Conservation (phyloP, 2,797 vertebrate genomes). For the Tragelaphus eurycerus region DNA sequence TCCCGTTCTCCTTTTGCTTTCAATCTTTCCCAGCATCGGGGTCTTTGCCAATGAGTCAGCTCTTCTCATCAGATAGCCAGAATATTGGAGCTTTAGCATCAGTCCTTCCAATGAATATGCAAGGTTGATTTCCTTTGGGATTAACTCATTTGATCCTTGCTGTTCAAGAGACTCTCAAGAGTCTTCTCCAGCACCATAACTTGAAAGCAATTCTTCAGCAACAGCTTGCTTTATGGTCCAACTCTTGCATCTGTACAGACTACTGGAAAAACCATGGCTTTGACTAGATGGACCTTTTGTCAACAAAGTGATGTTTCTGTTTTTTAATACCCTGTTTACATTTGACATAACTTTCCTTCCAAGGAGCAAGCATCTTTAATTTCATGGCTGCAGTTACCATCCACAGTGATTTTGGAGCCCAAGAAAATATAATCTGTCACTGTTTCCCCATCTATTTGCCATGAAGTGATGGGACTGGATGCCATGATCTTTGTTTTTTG, state of each 20-base stretch:
- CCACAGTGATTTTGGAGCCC: neutral
- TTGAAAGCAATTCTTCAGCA: neutral
- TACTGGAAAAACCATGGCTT: neutral
- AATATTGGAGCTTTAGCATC: neutral
- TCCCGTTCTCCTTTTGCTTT: neutral
- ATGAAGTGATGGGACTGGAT: neutral
- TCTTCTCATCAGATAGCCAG: neutral
- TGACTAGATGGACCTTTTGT: neutral
- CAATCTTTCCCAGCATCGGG: neutral
- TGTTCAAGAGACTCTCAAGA: neutral
- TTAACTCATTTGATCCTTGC: neutral
- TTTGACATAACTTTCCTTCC: neutral
- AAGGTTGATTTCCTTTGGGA: neutral
- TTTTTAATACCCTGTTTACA: neutral
- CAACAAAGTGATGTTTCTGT: neutral
- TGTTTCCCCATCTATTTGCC: neutral
- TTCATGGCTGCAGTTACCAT: neutral
- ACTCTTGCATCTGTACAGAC: neutral
- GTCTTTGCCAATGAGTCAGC: neutral
- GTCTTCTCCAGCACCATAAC: neutral
- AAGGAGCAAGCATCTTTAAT: neutral
- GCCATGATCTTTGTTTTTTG: neutral
- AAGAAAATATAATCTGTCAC: neutral
- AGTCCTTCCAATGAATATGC: neutral
- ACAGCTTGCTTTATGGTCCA: neutral